Base-by-base conservation (phyloP, 2,888 invertebrate genomes). In the Ophion costatus region DNA sequence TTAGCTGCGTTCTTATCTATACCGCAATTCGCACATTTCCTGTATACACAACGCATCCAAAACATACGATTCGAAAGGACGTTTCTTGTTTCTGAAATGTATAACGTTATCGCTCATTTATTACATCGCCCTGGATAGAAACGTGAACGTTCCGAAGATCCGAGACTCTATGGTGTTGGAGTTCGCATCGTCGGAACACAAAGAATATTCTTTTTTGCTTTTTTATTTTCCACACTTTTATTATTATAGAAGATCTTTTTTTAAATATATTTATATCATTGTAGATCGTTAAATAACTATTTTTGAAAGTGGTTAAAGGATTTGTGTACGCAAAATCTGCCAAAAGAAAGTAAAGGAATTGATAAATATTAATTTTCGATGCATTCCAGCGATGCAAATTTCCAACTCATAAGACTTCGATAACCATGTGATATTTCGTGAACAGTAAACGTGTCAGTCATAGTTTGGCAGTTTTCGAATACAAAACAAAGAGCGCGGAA, bases 401-500 rank as follows among this genome's bases (percentile, higher is more conserved):
- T 29, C 4, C 2, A 0, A 29, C 1, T 29, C 29, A 4, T 29
- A 4, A 14, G 38, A 29, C 45, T 33, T 63, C 24, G 63, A 75
- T 64, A 29, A 57, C 17, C 57, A 2, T 29, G 57, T n/a, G 64
- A 6, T 5, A 29, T 51, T 17, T 51, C 51, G 17, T 51, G 14
- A 3, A 3, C 33, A 51, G 51, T 51, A 61, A 29, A 45, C 45
- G 45, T 4, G 29, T n/a, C 29, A 11, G 7, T 29, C 14, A 14
- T 64, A 24, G 5, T 61, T 17, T 9, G 22, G 14, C 22, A 17
- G 14, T 51, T 51, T 51, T 10, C 59, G 20, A 59, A 17, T 33
- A 33, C 4, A 33, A 6, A 51, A 51, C 42, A 75, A 84, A 79
- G 79, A 79, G 75, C 71, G 22, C 29, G 79, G 71, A 45, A 33